Evolutionary conservation across 1,140 invertebrate genomes (phyloP).

Genomic region (Fopius arisanus): DNA sequence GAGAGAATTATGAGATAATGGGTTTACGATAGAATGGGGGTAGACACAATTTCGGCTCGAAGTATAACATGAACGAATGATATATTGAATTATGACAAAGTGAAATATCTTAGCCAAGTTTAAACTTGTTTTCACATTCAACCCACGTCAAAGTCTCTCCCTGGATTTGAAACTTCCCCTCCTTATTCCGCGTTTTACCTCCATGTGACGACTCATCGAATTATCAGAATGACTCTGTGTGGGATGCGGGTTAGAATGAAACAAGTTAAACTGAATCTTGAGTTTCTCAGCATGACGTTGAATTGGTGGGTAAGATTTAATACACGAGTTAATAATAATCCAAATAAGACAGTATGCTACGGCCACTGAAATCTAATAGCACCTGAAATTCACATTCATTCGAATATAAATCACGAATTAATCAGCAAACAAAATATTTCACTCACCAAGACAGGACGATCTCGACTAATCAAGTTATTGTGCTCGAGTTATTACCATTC

Average conservation of each 20-base stretch:
- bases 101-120: neutral
- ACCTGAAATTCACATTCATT: neutral
- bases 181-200: neutral
- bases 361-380: neutral
- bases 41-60: neutral
- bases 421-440: neutral
- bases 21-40: neutral
- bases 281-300: neutral
- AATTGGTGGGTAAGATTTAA: neutral
- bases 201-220: neutral
- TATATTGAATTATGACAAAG: neutral
- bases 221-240: conserved; percentile 2
- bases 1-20: neutral
- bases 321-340: neutral
- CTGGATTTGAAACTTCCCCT: neutral
- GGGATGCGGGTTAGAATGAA: neutral
- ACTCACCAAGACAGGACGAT: too few relatives aligned
- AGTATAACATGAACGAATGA: neutral
- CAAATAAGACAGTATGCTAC: neutral
- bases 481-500: neutral
- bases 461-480: neutral
- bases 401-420: neutral
- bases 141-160: neutral
- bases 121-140: neutral
- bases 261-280: neutral